These are phyloP conservation scores for Drosophila monieri DNA, from an alignment of 2,888 invertebrate genomes.

Conservation along the genomic window DNA sequence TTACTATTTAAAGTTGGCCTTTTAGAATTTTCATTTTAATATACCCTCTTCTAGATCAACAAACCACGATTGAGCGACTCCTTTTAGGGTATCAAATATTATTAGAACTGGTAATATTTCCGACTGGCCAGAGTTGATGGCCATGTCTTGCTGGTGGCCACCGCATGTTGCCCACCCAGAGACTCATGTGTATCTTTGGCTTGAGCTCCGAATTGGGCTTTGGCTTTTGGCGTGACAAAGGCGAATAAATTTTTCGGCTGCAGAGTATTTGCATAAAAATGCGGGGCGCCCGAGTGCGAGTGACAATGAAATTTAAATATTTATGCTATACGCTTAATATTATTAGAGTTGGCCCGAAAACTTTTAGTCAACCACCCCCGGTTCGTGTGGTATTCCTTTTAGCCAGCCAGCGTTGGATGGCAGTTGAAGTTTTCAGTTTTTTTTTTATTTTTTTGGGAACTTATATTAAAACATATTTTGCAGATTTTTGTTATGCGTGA, in stretches of 20 bases:
- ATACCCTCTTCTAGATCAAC: background rate
- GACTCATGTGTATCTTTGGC: slow-evolving; percentile 45
- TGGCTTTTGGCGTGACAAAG: slow-evolving; percentile 69
- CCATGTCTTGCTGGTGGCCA: slow-evolving; percentile 29
- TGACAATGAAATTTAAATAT: slow-evolving; percentile 80
- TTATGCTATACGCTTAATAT: slow-evolving; percentile 79
- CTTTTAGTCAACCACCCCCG: slow-evolving; percentile 38
- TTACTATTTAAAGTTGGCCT: background rate
- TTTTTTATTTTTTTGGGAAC: slow-evolving; percentile 41
- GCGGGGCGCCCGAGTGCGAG: slow-evolving; percentile 65
- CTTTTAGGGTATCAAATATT: slow-evolving; percentile 35
- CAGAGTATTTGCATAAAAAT: slow-evolving; percentile 75
- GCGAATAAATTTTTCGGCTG: slow-evolving; percentile 69
- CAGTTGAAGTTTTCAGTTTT: slow-evolving; percentile 1
- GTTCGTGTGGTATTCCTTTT: slow-evolving; percentile 15
- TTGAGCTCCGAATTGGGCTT: slow-evolving; percentile 23
- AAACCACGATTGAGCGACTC: background rate
- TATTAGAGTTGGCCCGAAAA: slow-evolving; percentile 71
- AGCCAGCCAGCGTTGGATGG: slow-evolving; percentile 6
- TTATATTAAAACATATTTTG: slow-evolving; percentile 78
- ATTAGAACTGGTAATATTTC: slow-evolving; percentile 68
- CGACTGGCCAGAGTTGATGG: slow-evolving; percentile 51
- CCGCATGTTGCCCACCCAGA: slow-evolving; percentile 29
- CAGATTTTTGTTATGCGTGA: slow-evolving; percentile 68
- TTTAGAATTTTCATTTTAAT: no score